phyloP scores from a whole-genome alignment of 2,888 invertebrate species.

The Adela reaumurella region DNA sequence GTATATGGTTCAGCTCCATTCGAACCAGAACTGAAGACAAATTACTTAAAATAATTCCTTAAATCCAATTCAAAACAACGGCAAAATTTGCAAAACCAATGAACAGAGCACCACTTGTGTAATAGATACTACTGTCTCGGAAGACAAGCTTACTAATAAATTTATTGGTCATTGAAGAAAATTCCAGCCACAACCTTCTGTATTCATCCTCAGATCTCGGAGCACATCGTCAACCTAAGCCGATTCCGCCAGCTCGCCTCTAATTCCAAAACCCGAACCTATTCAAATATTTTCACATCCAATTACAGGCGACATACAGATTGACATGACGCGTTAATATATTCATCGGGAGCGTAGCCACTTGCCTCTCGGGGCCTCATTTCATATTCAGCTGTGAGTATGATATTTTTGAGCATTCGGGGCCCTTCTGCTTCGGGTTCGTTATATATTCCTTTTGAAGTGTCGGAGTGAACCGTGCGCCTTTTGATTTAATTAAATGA shows the following conservation, averaged over 20 bases:
- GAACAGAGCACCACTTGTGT: too few relatives aligned
- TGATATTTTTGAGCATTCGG: neutral
- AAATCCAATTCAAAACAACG: too few relatives aligned
- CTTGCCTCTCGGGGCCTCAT: neutral
- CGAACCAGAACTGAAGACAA: too few relatives aligned
- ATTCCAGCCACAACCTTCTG: too few relatives aligned
- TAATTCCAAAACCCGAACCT: neutral
- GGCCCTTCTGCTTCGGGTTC: neutral
- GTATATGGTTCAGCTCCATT: too few relatives aligned
- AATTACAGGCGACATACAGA: neutral
- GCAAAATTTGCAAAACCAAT: too few relatives aligned
- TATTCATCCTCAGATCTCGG: too few relatives aligned
- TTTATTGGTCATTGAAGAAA: too few relatives aligned
- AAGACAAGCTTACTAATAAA: too few relatives aligned
- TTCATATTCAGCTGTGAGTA: neutral
- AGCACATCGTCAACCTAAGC: neutral
- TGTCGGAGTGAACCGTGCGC: neutral
- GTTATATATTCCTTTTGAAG: neutral
- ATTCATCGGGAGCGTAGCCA: neutral
- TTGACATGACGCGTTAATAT: neutral
- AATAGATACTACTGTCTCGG: too few relatives aligned
- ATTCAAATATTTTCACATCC: neutral
- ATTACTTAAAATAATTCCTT: too few relatives aligned
- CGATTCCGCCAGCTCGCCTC: neutral
- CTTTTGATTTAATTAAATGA: neutral